Evolutionary conservation across 2,113 vertebrate species (phyloP), one percentile per base, ranked within the genome.

Genomic region (Hypanus sabinus): DNA sequence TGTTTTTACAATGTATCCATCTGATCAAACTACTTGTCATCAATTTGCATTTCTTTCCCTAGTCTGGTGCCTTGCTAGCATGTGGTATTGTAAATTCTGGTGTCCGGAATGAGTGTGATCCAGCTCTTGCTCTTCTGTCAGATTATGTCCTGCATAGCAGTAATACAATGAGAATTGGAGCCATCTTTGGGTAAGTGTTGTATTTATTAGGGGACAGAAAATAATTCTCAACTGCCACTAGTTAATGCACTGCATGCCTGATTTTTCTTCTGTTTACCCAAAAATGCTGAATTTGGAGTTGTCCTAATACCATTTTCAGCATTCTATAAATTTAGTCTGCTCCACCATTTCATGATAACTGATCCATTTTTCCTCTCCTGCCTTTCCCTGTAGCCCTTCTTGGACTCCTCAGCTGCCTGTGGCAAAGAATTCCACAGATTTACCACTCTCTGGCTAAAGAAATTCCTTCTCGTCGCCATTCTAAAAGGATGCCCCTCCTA

Each of bases 81-180:
- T 99, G 99, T 95, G 99, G 99, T 16, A 99, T 99, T 0, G 99
- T 99, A 94, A 99, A 99, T 95, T 99, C 98, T 0, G 99, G 99
- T 0, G 99, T 99, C 94, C 98, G 99, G 95, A 99, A 99, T 0
- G 99, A 99, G 94, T 99, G 99, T 94, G 99, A 99, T 94, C 99
- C 99, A 0, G 99, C 99, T 79, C 96, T 99, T 55, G 99, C 99
- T 0, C 97, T 99, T 71, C 97, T 99, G 0, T 99, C 99, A 0
- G 99, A 99, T 95, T 99, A 99, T 0, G 98, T 99, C 91, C 97
- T 99, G 5, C 99, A 99, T 96, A 99, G 98, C 96, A 99, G 98
- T 96, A 99, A 99, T 94, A 97, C 98, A 94, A 99, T 99, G 99
- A 97, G 99, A 95, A 98, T 99, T 76, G 99, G 99, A 38, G 98